Evolutionary conservation across 2,888 invertebrate species (phyloP).

Genomic region (Osedax frankpressi): DNA sequence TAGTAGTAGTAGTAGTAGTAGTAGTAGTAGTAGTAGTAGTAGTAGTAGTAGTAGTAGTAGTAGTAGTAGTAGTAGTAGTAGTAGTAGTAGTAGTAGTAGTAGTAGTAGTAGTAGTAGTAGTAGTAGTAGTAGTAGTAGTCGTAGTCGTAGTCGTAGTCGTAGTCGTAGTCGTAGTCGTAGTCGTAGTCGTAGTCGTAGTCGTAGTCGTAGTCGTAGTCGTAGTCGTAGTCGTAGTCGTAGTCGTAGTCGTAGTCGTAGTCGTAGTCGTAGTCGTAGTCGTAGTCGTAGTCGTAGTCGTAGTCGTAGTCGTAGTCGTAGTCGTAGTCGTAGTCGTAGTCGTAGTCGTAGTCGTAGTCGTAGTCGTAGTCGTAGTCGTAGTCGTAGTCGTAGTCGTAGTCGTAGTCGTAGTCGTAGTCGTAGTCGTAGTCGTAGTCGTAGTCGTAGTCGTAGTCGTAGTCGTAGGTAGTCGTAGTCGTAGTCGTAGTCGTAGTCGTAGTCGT

Average conservation of each 20-base stretch:
- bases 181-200: background rate
- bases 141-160: background rate
- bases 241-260: background rate
- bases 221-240: background rate
- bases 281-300: background rate
- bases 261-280: background rate
- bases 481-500: background rate
- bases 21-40: slow-evolving; percentile 4
- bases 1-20: background rate
- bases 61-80: slow-evolving; percentile 15
- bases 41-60: slow-evolving; percentile 13
- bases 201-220: background rate
- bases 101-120: slow-evolving; percentile 4
- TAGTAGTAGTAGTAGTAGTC: slow-evolving; percentile 1
- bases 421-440: background rate
- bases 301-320: background rate
- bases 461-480: background rate
- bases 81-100: background rate
- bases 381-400: background rate
- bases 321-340: background rate
- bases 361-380: background rate
- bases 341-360: background rate
- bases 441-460: background rate
- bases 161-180: background rate
- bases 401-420: background rate